phyloP scores from a whole-genome alignment of 2,113 vertebrate species.

The Lethenteron reissneri region DNA sequence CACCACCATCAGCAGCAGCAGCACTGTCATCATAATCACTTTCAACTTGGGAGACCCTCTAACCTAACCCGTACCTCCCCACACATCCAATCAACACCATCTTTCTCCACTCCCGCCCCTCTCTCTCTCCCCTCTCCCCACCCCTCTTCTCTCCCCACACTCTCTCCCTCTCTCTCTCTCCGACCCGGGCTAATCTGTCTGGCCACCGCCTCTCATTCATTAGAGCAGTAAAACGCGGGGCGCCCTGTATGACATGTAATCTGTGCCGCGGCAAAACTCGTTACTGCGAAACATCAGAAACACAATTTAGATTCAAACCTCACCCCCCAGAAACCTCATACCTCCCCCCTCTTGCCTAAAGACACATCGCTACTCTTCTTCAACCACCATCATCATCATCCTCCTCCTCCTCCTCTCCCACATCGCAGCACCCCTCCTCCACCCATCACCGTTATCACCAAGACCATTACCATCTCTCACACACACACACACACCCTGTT shows the following conservation, averaged over 20 bases:
- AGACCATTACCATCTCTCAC: neutral
- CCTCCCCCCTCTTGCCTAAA: neutral
- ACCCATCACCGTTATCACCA: too few species aligned
- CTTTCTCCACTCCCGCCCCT: too few species aligned
- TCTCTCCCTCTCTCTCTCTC: too few species aligned
- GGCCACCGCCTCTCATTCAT: constrained; percentile 5
- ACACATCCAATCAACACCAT: too few species aligned
- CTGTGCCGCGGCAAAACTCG: constrained; percentile 1
- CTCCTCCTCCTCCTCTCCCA: neutral
- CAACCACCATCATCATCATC: neutral
- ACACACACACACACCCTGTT: neutral
- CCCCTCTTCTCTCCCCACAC: too few species aligned
- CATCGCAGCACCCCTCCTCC: too few species aligned
- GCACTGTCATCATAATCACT: too few species aligned
- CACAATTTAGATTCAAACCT: neutral
- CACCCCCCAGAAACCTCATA: neutral
- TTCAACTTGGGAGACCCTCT: too few species aligned
- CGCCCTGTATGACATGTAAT: constrained; percentile 3
- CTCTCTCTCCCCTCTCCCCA: too few species aligned
- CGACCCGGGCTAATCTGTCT: neutral
- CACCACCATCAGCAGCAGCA: too few species aligned
- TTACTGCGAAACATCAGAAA: neutral
- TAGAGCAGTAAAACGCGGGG: constrained; percentile 4
- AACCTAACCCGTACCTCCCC: too few species aligned
- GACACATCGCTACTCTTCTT: neutral